Base-by-base conservation (phyloP, 1,140 invertebrate species). In the Melipona quadrifasciata region DNA sequence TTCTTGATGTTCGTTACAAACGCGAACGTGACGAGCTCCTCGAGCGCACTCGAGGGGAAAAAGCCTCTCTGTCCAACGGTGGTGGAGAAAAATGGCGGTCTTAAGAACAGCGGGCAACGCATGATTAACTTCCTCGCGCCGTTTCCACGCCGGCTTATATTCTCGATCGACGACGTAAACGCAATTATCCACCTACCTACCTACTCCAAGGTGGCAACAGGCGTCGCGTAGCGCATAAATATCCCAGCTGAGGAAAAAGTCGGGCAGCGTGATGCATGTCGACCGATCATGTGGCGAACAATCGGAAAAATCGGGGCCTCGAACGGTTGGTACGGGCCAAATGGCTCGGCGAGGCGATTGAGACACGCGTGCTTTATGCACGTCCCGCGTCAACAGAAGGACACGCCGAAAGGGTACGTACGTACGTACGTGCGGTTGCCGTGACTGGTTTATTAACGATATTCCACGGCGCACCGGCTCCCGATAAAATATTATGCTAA, bases 361-460 rank as follows among this genome's bases (percentile, higher is more conserved):
- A 58, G 75, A 57, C 74, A 2, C 11, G 64, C 55, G 76, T 82
- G 68, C 58, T 85, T 88, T 86, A 83, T 83, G 76, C 87, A 53
- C 34, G 75, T 51, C 68, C 57, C 58, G 71, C 64, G 68, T 78
- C 64, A 78, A 61, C 67, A 81, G 85, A 89, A 89, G 88, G 87
- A 90, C 89, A 87, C 55, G 82, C 87, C 75, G 88, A 90, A 90
- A 90, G 82, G 89, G 89, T 89, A 78, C 6, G 27, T 17, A 17
- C n/a, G 39, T 58, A 24, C 19, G 10, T 24, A 24, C 21, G 12
- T 61, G 24, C 72, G 65, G 47, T 68, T 81, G 82, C 79, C 82
- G 87, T 90, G 89, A 90, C 86, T 89, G 82, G 67, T 82, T 90
- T 90, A 90, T 90, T 90, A 90, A 90, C 89, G 87, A 90, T 90